A percentile compares a stretch with the other conserved stretches of the same genome.
Conservation (phyloP, 2,113 vertebrate species). For the Ptilorrhoa leucosticta region DNA sequence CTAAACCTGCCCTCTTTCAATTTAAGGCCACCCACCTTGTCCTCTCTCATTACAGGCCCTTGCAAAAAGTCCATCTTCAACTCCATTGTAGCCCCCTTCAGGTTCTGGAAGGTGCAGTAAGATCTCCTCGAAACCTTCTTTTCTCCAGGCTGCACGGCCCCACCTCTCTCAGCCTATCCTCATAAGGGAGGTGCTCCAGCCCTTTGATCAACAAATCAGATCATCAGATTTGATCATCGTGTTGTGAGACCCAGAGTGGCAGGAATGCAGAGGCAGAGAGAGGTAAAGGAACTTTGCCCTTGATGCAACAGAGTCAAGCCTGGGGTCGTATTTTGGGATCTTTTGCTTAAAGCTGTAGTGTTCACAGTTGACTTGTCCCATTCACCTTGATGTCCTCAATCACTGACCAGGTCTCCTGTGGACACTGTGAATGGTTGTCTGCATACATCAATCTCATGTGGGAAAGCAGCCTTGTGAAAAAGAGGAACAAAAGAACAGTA, state of each 20-base stretch:
- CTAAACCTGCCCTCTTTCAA: not conserved
- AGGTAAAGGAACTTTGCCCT: not conserved
- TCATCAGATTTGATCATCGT: not conserved
- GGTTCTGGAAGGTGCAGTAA: not conserved
- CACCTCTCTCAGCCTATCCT: not conserved
- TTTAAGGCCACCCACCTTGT: not conserved
- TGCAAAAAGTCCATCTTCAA: not conserved
- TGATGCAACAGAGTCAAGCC: rapidly evolving
- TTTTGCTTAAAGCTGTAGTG: not conserved
- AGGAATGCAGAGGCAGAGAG: not conserved
- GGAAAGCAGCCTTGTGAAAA: not conserved
- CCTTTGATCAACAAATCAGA: not conserved
- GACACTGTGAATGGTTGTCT: not conserved
- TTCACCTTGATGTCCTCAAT: not conserved
- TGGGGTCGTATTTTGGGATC: not conserved
- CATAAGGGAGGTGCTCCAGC: not conserved
- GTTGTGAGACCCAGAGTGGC: not conserved
- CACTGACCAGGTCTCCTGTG: not conserved
- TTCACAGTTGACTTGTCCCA: not conserved
- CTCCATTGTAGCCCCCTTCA: not conserved
- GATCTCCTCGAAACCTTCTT: not conserved
- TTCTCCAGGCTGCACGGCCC: not conserved
- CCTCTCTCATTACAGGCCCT: not conserved
- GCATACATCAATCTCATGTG: not conserved
- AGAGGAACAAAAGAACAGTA: not conserved